Evolutionary conservation across 2,113 vertebrate genomes (phyloP).

Genomic region (Ciconia boyciana): DNA sequence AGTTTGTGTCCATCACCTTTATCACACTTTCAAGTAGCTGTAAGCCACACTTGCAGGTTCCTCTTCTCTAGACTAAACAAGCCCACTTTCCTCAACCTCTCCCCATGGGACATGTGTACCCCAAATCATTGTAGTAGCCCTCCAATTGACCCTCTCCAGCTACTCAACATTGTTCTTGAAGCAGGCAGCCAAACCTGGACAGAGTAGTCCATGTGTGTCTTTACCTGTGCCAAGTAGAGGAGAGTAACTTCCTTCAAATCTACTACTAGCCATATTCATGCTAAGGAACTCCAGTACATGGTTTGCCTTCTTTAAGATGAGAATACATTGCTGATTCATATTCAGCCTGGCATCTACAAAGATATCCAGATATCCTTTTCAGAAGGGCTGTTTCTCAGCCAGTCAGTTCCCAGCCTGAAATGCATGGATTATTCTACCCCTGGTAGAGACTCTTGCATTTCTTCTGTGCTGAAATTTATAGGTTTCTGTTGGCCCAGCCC

Average conservation of each 20-base stretch:
- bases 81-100: not conserved
- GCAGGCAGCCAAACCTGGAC: not conserved
- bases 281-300: not conserved
- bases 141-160: not conserved
- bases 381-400: not conserved
- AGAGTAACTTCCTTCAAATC: not conserved
- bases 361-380: not conserved
- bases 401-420: not conserved
- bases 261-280: accelerated
- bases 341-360: not conserved
- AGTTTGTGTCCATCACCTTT: not conserved
- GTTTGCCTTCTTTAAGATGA: not conserved
- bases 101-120: too few species aligned
- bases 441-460: not conserved
- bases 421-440: not conserved
- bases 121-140: not conserved
- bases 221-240: not conserved
- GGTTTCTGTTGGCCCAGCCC: not conserved
- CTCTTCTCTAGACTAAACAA: not conserved
- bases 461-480: not conserved
- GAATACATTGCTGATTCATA: not conserved
- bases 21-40: not conserved
- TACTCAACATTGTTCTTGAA: not conserved
- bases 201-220: not conserved
- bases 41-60: too few species aligned